A percentile compares a stretch with the other conserved stretches of the same genome.
Evolutionary conservation across 1,140 invertebrate species (phyloP).

Genomic region (Ostrea denselamellosa): DNA sequence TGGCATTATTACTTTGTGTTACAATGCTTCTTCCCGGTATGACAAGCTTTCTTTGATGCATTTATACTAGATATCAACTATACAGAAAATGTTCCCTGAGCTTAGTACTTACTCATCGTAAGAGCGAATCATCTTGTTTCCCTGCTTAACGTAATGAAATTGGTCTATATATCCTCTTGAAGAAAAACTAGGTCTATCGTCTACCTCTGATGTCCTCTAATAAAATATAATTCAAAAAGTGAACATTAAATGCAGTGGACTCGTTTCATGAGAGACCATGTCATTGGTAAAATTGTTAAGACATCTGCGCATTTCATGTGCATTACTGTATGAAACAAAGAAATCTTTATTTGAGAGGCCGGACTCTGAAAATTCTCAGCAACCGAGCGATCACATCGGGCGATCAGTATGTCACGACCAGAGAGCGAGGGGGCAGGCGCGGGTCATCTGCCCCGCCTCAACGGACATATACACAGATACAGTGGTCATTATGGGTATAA

Average conservation of each 20-base stretch:
- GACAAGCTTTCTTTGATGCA: background rate
- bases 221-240: background rate
- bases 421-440: conserved; percentile 43
- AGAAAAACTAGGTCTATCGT: background rate
- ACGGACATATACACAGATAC: conserved; percentile 46
- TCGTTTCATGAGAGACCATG: conserved; percentile 2
- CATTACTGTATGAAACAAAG: conserved; percentile 41
- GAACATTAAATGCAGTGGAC: conserved; percentile 18
- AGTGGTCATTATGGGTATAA: conserved; percentile 49
- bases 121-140: conserved; percentile 18
- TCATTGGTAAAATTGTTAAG: conserved; percentile 29
- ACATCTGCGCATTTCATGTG: conserved; percentile 42
- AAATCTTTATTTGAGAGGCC: conserved; percentile 38
- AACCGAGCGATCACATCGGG: conserved; percentile 20
- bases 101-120: conserved; percentile 26
- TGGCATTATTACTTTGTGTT: background rate
- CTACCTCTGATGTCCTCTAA: conserved; percentile 12
- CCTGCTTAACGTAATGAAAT: background rate
- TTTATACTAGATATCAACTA: background rate
- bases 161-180: background rate
- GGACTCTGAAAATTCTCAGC: conserved; percentile 11
- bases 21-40: background rate
- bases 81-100: background rate
- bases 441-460: conserved; percentile 50
- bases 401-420: conserved; percentile 54